Evolutionary conservation across 2,113 vertebrate species (phyloP), one percentile per base, ranked within the genome.

Genomic region (Solenodon paradoxus): DNA sequence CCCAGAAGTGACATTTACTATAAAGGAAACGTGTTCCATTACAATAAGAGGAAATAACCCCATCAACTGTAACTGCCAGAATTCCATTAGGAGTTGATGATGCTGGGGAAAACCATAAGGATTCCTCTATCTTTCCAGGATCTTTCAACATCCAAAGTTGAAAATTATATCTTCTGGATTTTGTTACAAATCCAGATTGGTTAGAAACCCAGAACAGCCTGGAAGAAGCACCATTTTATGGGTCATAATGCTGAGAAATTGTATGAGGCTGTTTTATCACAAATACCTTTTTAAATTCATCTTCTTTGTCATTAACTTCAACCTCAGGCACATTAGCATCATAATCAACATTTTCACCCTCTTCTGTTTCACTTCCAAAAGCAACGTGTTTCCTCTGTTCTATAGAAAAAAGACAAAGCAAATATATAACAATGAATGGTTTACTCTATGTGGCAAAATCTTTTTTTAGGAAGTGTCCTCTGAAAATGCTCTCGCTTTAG

Each of bases 271-370:
- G 32, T 69, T n/a, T 53, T 72, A 78, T 75, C 28, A 91, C 28
- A 83, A 92, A 94, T 97, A 99, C 99, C 99, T 98, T 99, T 97
- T 98, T 98, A 98, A 99, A 99, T 32, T 98, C 98, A 83, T 98
- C 97, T 97, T 98, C 98, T 97, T 98, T 98, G 19, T 98, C 94
- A 74, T 9, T 97, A 2, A 80, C 30, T 11, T 97, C 96, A 68
- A 51, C 42, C 38, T 97, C 98, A 19, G 42, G 22, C 55, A 5
- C 10, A 81, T 32, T 69, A 45, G 10, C 0, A 2, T 97, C 90
- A 90, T 85, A 77, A 47, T 49, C 92, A n/a, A 2, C 0, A 45
- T 49, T 94, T 26, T 96, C 92, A 35, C 55, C 95, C 0, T 97
- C 95, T 4, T 95, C 95, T 55, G 94, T 61, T 30, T 95, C 92